Conservation (phyloP, 1,140 invertebrate genomes). For the Drosophila saltans region DNA sequence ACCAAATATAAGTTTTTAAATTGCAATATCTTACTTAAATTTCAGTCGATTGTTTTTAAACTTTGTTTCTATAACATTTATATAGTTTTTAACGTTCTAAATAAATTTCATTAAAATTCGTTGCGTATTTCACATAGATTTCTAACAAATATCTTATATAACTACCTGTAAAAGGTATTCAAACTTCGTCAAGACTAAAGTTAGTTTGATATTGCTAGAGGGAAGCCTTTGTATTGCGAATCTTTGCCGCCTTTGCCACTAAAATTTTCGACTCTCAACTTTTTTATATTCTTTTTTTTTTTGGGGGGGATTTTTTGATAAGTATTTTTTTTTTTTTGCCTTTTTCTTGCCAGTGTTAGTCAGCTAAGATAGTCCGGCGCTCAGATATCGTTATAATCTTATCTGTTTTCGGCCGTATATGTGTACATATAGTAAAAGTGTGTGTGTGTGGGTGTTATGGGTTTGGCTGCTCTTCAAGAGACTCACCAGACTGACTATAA, state of each 20-base stretch:
- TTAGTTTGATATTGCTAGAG: too few relatives aligned
- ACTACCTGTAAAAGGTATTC: too few relatives aligned
- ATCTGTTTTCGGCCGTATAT: slow-evolving; percentile 24
- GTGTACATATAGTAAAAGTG: slow-evolving; percentile 1
- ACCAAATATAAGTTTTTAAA: too few relatives aligned
- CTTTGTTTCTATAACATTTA: too few relatives aligned
- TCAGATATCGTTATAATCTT: slow-evolving; percentile 51
- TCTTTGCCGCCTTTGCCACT: neutral
- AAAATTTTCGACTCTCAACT: slow-evolving; percentile 15
- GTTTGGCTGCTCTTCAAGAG: neutral
- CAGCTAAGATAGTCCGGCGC: slow-evolving; percentile 36
- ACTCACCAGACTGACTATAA: neutral
- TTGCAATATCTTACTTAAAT: too few relatives aligned
- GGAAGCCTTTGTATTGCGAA: neutral
- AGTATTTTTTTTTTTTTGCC: neutral
- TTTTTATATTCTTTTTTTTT: neutral
- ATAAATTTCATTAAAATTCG: too few relatives aligned
- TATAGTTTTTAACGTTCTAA: too few relatives aligned
- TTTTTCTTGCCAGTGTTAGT: slow-evolving; percentile 29
- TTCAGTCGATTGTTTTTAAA: too few relatives aligned
- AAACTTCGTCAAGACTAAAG: too few relatives aligned
- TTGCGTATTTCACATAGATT: too few relatives aligned
- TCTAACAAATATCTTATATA: too few relatives aligned
- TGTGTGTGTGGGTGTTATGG: neutral
- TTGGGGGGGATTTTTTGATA: slow-evolving; percentile 3